phyloP scores from a whole-genome alignment of 2,888 invertebrate species.

The Limnephilus marmoratus region DNA sequence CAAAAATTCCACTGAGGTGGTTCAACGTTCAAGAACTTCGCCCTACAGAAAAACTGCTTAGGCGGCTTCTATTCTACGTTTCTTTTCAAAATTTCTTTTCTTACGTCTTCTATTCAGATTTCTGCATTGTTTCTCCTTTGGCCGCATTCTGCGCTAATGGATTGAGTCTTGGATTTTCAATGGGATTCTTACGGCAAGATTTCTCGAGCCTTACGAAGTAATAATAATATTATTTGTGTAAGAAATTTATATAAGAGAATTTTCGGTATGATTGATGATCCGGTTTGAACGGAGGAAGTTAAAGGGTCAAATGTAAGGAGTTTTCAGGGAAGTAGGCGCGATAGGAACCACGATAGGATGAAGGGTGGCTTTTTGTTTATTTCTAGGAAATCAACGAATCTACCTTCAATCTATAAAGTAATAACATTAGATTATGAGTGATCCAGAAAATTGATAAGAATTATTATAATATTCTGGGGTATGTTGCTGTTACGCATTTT shows the following conservation, averaged over 20 bases:
- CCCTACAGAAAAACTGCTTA: neutral
- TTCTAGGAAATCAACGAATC: neutral
- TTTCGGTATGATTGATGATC: slow-evolving; percentile 18
- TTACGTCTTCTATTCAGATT: slow-evolving; percentile 56
- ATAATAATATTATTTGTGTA: slow-evolving; percentile 60
- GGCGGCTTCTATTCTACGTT: neutral
- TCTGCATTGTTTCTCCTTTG: slow-evolving; percentile 60
- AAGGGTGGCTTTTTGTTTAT: neutral
- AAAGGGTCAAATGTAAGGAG: slow-evolving; percentile 3
- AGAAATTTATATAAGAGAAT: slow-evolving; percentile 45
- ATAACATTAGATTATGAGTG: neutral
- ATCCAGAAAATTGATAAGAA: neutral
- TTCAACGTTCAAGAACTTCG: neutral
- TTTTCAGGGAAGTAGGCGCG: neutral
- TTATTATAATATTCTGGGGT: neutral
- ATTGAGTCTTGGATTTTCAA: slow-evolving; percentile 60
- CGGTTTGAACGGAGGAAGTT: neutral
- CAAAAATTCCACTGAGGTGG: neutral
- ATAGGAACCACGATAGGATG: neutral
- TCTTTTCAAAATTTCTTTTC: slow-evolving; percentile 7
- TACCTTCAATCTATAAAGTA: neutral
- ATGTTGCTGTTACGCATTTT: neutral
- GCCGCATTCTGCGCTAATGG: slow-evolving; percentile 60
- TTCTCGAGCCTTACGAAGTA: neutral
- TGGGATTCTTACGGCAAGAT: slow-evolving; percentile 35